A percentile compares a stretch with the other conserved stretches of the same genome.
Evolutionary conservation across 2,113 vertebrate genomes (phyloP).

Genomic region (Chloroceryle aenea): DNA sequence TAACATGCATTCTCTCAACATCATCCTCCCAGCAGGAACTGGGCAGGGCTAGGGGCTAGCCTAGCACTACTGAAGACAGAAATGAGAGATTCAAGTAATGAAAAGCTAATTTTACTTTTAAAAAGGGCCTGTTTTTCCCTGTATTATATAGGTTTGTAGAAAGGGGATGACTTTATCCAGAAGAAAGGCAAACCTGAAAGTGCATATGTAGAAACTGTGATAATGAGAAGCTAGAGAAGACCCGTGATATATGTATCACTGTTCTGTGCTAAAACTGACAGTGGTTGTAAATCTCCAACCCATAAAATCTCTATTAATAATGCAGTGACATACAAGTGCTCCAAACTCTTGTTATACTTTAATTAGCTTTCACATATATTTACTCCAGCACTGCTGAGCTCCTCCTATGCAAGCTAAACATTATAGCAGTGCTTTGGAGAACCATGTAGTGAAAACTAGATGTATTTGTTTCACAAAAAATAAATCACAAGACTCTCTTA

Average conservation of each 20-base stretch:
- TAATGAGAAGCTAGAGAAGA: background rate
- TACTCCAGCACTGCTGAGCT: background rate
- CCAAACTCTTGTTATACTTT: background rate
- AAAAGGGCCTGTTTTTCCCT: background rate
- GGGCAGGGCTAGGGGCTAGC: background rate
- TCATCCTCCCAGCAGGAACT: background rate
- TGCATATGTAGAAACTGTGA: fast-evolving
- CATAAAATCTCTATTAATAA: background rate
- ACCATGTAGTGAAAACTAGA: background rate
- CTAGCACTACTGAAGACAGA: background rate
- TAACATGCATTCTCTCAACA: background rate
- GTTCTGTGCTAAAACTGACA: background rate
- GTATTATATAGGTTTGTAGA: background rate
- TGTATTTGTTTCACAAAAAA: background rate
- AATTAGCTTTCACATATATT: background rate
- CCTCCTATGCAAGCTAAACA: background rate
- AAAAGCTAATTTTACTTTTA: background rate
- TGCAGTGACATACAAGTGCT: background rate
- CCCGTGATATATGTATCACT: fast-evolving
- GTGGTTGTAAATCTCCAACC: background rate
- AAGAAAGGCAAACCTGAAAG: background rate
- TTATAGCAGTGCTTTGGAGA: background rate
- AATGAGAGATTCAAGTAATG: background rate
- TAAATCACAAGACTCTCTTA: background rate
- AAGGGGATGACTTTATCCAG: background rate